Evolutionary conservation across 2,797 vertebrate species (phyloP), one percentile per base, ranked within the genome.

Genomic region (Astyanax mexicanus): DNA sequence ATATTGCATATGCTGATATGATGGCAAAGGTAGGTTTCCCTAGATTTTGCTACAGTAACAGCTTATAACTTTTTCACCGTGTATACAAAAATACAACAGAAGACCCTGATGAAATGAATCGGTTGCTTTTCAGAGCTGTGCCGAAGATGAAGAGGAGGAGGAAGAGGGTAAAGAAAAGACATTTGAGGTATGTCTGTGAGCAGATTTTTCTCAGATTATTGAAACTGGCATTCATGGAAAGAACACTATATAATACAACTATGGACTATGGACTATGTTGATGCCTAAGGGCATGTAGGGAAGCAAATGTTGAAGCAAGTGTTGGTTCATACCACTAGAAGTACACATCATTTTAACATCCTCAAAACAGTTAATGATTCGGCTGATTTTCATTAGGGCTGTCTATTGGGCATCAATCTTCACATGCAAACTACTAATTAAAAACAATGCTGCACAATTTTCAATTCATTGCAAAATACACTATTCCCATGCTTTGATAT

Each of bases 1-100:
- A 98, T 77, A 97, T 97, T 70, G 96, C 98, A 1, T 99, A 99
- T 85, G 96, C 97, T 75, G 96, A 98, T 83, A 98, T 99, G 96
- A 99, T 99, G 98, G 97, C 97, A 89, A 99, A 99, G 96, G 98
- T 51, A 55, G 80, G 74, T 35, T 19, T 42, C 35, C 12, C 6
- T 9, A n/a, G 29, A 3, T 44, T 40, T 65, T 17, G 4, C 69
- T 27, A n/a, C 23, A 62, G n/a, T n/a, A n/a, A n/a, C n/a, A n/a
- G n/a, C n/a, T n/a, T 49, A 38, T 75, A 1, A 19, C n/a, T 29
- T 32, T 27, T 4, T 42, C n/a, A 44, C 6, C 8, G 6, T 69
- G 15, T 37, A 19, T 15, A 42, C 44, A 6, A 8, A 35, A 47
- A 6, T 25, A 7, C 10, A 8, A 29, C 68, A 60, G 12, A 29